These are phyloP conservation scores for Rapana venosa DNA, from an alignment of 2,888 invertebrate species.

Conservation along the genomic window DNA sequence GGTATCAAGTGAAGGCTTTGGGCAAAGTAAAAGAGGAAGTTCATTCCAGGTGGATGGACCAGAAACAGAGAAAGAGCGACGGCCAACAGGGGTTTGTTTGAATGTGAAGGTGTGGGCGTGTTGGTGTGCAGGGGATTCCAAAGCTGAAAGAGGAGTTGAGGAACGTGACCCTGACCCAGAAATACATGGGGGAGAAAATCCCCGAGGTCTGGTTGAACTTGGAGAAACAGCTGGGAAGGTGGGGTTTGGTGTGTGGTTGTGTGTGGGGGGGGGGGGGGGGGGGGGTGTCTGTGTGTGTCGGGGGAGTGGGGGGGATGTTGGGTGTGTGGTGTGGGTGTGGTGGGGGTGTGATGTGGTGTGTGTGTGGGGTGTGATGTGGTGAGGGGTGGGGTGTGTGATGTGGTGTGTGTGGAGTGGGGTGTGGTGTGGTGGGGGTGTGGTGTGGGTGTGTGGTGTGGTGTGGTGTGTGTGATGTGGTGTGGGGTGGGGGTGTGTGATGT, in stretches of 20 bases:
- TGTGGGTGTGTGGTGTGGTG: not conserved
- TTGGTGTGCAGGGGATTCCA: slow-evolving; percentile 65
- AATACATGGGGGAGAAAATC: slow-evolving; percentile 77
- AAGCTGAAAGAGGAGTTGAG: slow-evolving; percentile 65
- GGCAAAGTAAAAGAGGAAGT: no score
- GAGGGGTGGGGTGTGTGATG: not conserved
- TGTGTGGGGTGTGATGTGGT: not conserved
- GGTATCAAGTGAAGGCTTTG: no score
- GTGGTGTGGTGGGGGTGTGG: not conserved
- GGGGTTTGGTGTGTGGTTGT: slow-evolving; percentile 37
- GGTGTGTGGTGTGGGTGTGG: not conserved
- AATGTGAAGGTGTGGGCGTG: not conserved
- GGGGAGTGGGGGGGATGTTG: not conserved
- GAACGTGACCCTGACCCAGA: slow-evolving; percentile 70
- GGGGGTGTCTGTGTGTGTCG: slow-evolving; percentile 2
- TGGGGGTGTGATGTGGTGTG: not conserved
- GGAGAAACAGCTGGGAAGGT: slow-evolving; percentile 69
- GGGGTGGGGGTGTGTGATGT: no score
- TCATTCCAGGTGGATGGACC: no score
- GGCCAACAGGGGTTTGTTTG: no score
- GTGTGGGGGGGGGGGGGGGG: not conserved
- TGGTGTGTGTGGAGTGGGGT: not conserved
- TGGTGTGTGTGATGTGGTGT: no score
- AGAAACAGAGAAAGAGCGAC: no score
- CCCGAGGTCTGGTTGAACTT: slow-evolving; percentile 76